phyloP scores from a whole-genome alignment of 2,113 vertebrate species.

The Antennarius striatus region DNA sequence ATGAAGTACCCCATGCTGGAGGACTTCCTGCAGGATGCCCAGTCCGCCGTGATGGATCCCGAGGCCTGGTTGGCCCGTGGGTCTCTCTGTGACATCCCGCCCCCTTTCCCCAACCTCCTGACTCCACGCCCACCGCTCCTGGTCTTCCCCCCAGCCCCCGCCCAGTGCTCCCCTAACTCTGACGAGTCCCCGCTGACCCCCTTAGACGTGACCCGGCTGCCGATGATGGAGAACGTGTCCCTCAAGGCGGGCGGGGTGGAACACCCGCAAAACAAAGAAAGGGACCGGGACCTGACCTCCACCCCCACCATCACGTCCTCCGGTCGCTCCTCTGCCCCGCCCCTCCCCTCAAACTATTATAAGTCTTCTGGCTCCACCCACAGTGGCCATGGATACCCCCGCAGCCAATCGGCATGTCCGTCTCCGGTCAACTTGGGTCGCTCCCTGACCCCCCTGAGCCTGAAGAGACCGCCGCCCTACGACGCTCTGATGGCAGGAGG shows the following conservation, averaged over 20 bases:
- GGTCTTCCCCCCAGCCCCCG: constrained; percentile 92
- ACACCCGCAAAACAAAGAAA: constrained; percentile 57
- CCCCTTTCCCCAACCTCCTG: constrained; percentile 94
- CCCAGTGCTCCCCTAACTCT: constrained; percentile 94
- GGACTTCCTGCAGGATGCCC: constrained; percentile 85
- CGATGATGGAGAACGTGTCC: constrained; percentile 86
- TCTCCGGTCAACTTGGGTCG: constrained; percentile 93
- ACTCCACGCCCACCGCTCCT: constrained; percentile 91
- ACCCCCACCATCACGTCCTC: constrained; percentile 83
- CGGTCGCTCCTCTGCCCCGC: constrained; percentile 89
- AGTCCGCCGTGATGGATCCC: constrained; percentile 82
- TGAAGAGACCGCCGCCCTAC: constrained; percentile 95
- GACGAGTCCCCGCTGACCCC: constrained; percentile 97
- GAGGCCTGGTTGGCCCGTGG: constrained; percentile 83
- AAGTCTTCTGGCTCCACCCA: constrained; percentile 86
- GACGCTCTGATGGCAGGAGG: constrained; percentile 88
- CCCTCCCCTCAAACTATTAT: constrained; percentile 87
- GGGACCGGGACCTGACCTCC: constrained; percentile 67
- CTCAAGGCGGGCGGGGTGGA: constrained; percentile 83
- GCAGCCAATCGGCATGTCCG: constrained; percentile 92
- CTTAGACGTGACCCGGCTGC: constrained; percentile 90
- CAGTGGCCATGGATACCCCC: constrained; percentile 89
- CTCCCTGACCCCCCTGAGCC: constrained; percentile 89
- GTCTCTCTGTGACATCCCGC: constrained; percentile 90
- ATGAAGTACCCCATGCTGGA: constrained; percentile 95